Evolutionary conservation across 2,113 vertebrate genomes (phyloP), one percentile per base, ranked within the genome.

Genomic region (Spheniscus mendiculus): DNA sequence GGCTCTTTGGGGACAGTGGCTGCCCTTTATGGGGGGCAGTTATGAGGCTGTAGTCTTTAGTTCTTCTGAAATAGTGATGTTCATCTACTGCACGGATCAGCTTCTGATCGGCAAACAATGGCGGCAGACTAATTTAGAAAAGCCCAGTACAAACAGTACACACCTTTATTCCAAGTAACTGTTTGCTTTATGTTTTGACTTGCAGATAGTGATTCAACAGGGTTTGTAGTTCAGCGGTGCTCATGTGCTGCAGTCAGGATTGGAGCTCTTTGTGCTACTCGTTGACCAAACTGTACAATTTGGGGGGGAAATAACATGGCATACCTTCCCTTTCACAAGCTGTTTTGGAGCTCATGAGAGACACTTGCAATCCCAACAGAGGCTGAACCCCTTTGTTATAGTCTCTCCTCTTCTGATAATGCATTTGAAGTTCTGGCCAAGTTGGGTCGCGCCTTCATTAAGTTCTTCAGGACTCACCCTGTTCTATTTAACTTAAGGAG

Each of bases 101-200:
- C n/a, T 82, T 92, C 55, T 84, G 56, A 83, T 87, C 58, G 70
- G 62, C 66, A 85, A 91, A 79, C 83, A 97, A 20, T 0, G 0
- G 0, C 1, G 9, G 89, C 50, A 59, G 79, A 38, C 49, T 73
- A 38, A 66, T 90, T 92, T 74, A 87, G 89, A 86, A 90, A 71
- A 85, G 56, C 47, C 40, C 40, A 72, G 65, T 69, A 74, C 91
- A 93, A 93, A 96, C 67, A 91, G 91, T 47, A 70, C 96, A 81
- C 84, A 29, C 94, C 84, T 94, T 80, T 85, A 83, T 83, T 95
- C 58, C 71, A 83, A 86, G 82, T 87, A 88, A 88, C 90, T 94
- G 65, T 87, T 94, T 77, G 71, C 85, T 83, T 69, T 88, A 81
- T 5, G 4, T 80, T 96, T 96, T 70, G 91, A 87, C 92, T 76